phyloP scores from a whole-genome alignment of 2,797 vertebrate species.

The Anguilla marmorata region DNA sequence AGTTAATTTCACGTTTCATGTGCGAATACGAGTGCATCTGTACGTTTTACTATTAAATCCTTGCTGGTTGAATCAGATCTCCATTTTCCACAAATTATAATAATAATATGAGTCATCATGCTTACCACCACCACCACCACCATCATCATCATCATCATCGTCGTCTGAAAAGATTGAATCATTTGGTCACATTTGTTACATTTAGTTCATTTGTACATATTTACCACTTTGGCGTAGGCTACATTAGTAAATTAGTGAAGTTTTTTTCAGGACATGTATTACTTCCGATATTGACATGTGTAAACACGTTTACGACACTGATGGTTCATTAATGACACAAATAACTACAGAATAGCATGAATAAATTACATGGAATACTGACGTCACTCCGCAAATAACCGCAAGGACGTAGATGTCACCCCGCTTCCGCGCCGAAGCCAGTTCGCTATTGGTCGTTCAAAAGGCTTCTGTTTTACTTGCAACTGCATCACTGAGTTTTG shows the following conservation, averaged over 20 bases:
- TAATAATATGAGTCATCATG: neutral
- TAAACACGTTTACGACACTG: neutral
- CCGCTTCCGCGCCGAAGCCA: neutral
- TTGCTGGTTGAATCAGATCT: neutral
- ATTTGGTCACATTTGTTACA: neutral
- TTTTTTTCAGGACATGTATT: neutral
- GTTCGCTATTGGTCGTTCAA: neutral
- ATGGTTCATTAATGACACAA: neutral
- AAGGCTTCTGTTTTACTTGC: constrained; percentile 41
- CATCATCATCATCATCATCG: neutral
- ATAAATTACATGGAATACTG: neutral
- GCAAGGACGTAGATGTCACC: neutral
- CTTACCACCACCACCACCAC: neutral
- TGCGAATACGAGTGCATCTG: neutral
- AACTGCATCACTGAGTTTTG: constrained; percentile 45
- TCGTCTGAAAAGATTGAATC: neutral
- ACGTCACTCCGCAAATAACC: neutral
- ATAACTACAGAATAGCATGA: neutral
- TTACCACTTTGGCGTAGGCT: too few species aligned
- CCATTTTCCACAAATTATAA: neutral
- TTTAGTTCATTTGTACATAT: neutral
- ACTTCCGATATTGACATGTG: neutral
- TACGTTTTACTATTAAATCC: neutral
- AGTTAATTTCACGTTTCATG: neutral
- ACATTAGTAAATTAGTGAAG: neutral